These are phyloP conservation scores for Ptychadena robeensis DNA, from an alignment of 2,797 vertebrate species.

Conservation along the genomic window DNA sequence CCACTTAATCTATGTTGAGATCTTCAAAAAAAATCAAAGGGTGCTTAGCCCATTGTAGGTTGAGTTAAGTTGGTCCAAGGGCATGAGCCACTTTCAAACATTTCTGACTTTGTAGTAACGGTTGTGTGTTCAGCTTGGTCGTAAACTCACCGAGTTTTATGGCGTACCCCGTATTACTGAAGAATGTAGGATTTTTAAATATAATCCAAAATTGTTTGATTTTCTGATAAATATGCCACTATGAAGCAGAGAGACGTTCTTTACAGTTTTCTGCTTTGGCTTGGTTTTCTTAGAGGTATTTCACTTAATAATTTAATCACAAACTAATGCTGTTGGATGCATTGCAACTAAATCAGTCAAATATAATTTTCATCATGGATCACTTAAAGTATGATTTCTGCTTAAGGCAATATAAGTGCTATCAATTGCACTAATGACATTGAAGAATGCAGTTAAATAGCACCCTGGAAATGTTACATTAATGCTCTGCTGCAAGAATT, in stretches of 20 bases:
- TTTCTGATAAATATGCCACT: conserved; percentile 29
- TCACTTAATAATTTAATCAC: conserved; percentile 59
- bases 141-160: too few species aligned
- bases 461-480: conserved; percentile 34
- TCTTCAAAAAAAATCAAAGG: too few species aligned
- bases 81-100: too few species aligned
- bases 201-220: background rate
- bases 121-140: too few species aligned
- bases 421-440: conserved; percentile 58
- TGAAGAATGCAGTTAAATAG: conserved; percentile 47
- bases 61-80: too few species aligned
- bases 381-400: conserved; percentile 60
- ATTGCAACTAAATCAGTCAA: conserved; percentile 60
- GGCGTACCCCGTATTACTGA: too few species aligned
- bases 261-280: conserved; percentile 44
- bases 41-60: too few species aligned
- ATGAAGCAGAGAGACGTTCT: conserved; percentile 13
- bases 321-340: conserved; percentile 59
- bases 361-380: conserved; percentile 60
- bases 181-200: too few species aligned
- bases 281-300: conserved; percentile 52
- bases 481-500: conserved; percentile 40
- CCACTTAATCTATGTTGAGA: too few species aligned
- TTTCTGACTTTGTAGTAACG: too few species aligned
- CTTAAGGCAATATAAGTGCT: conserved; percentile 54